Evolutionary conservation across 2,888 invertebrate genomes (phyloP), one percentile per base, ranked within the genome.

Genomic region (Lampropteryx suffumata): DNA sequence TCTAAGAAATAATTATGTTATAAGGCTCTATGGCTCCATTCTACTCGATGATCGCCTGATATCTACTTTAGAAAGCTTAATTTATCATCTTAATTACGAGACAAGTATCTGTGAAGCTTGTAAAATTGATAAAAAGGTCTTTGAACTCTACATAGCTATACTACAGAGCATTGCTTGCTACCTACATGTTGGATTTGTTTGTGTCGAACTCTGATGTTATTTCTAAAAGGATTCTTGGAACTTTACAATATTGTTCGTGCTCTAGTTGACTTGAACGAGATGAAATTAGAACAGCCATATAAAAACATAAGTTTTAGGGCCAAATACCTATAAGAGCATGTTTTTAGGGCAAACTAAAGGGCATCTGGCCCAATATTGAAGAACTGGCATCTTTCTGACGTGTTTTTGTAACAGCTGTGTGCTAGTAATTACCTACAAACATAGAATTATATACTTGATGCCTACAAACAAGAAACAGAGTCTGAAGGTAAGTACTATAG

Each of bases 151-250:
- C 47, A 55, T 45, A 48, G n/a, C 6, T 48, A 36, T 24, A n/a
- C 47, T 12, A 1, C 24, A 37, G 11, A 5, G 28, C 12, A 35
- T 21, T 10, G 7, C 17, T 12, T 35, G 32, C 35, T 64, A 59
- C 59, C 28, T 64, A 61, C 61, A 58, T 66, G 65, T 62, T 62
- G 55, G 68, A 11, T n/a, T 50, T 68, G 67, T 70, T 70, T 71
- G 69, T 70, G 57, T 62, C 46, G 56, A 54, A 63, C 54, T 61
- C 57, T 59, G 48, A 35, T 58, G 24, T 24, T 55, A 61, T 64
- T n/a, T 27, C 24, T 56, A 61, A 58, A 42, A 21, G 5, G 17
- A 41, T 46, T 50, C 46, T 11, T 6, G 41, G 36, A 36, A 54
- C 42, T 9, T 29, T 35, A 45, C 50, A 56, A 36, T 37, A 50